Evolutionary conservation across 2,797 vertebrate species (phyloP).

Genomic region (Rhinatrema bivittatum): DNA sequence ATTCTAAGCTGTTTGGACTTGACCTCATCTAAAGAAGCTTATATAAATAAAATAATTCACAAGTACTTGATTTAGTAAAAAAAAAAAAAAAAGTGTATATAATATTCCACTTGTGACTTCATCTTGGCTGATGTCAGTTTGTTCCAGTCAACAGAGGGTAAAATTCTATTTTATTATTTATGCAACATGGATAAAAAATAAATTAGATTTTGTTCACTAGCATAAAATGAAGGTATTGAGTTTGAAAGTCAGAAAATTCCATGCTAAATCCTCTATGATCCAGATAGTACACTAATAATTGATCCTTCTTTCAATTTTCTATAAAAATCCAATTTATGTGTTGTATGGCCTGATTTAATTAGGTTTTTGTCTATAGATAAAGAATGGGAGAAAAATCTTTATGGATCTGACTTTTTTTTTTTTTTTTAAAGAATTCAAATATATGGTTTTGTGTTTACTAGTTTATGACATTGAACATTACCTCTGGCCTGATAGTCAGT

Average conservation of each 20-base stretch:
- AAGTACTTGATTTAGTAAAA: no score
- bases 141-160: slow-evolving; percentile 20
- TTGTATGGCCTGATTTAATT: slow-evolving; percentile 40
- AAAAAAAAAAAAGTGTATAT: no score
- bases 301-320: slow-evolving; percentile 31
- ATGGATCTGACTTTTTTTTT: no score
- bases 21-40: not conserved
- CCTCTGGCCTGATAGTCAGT: no score
- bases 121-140: slow-evolving; percentile 16
- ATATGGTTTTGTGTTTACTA: no score
- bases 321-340: slow-evolving; percentile 42
- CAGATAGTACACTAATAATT: slow-evolving; percentile 21
- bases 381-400: no score
- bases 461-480: no score
- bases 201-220: slow-evolving; percentile 26
- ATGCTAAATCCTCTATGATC: slow-evolving; percentile 16
- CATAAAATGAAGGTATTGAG: slow-evolving; percentile 27
- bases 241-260: slow-evolving; percentile 21
- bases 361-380: no score
- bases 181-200: slow-evolving; percentile 14
- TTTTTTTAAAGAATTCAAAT: not conserved
- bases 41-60: slow-evolving; percentile 1
- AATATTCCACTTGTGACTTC: slow-evolving; percentile 19
- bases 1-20: slow-evolving; percentile 4
- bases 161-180: slow-evolving; percentile 38